Percentiles rank a stretch among this genome's conserved stretches.
Conservation (phyloP, 2,797 vertebrate species). For the Oreortyx pictus region DNA sequence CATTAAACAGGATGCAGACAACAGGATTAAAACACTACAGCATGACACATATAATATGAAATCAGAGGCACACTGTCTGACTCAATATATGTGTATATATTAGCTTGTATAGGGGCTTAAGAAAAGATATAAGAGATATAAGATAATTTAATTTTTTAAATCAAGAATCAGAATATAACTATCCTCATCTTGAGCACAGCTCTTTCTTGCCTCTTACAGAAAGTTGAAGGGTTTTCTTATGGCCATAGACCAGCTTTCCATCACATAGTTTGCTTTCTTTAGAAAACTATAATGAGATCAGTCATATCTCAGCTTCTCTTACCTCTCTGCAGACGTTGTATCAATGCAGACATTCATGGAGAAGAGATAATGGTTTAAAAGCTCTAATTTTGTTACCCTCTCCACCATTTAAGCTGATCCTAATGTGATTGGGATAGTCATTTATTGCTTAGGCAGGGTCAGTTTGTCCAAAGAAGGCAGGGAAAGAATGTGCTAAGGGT, state of each 20-base stretch:
- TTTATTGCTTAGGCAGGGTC: slow-evolving; percentile 73
- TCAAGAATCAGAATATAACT: background rate
- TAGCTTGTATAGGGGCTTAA: background rate
- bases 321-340: slow-evolving; percentile 20
- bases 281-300: slow-evolving; percentile 61
- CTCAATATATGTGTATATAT: background rate
- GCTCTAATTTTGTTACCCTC: slow-evolving; percentile 78
- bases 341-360: slow-evolving; percentile 62
- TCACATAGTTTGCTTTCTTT: slow-evolving; percentile 28
- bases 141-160: background rate
- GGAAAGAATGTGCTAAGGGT: slow-evolving; percentile 47
- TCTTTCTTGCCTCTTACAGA: background rate
- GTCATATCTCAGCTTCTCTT: slow-evolving; percentile 42
- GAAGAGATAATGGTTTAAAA: slow-evolving; percentile 79
- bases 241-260: background rate
- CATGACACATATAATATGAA: background rate
- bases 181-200: background rate
- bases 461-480: slow-evolving; percentile 67
- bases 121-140: background rate
- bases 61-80: background rate
- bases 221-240: background rate
- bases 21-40: slow-evolving; percentile 6
- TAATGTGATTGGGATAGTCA: slow-evolving; percentile 78
- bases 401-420: slow-evolving; percentile 73
- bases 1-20: background rate